Evolutionary conservation across 92 coral and sea anemone species (phyloP), one percentile per base, ranked within the genome.

Genomic region (Zoanthus solanderi): DNA sequence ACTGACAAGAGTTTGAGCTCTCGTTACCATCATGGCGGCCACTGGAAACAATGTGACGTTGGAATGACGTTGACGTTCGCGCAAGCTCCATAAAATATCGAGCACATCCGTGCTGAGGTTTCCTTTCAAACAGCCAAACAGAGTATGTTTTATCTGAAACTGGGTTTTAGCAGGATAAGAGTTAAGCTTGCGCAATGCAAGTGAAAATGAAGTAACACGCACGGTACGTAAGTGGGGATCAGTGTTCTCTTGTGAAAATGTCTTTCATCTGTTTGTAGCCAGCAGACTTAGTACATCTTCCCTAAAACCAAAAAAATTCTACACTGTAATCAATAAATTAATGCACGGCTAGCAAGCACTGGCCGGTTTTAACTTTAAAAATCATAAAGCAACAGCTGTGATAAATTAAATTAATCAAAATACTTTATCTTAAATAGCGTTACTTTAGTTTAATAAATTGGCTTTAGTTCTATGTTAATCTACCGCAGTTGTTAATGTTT

Each of bases 291-390:
- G 75, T 66, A 81, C 60, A 15, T 81, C 85, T 44, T 81, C 85
- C 75, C 85, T 81, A 81, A 7, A 81, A 81, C 42, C 85, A 81
- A 81, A 61, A 81, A 81, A 81, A 81, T 81, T 77, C 75, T 81
- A 65, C 28, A 10, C 73, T 81, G 75, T 81, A 81, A 66, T 81
- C 75, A 81, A 50, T 15, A 66, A 63, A 66, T 66, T 81, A 65
- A 81, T 12, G 37, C 50, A 30, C 54, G 10, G 63, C 30, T 11
- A 18, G 69, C 69, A 16, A 15, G 17, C 6, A 58, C 69, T 5
- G 28, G 31, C 31, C 10, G 18, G 69, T 63, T 17, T 16, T 1
- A 50, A 50, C 3, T 50, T 50, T 50, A 50, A 50, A 50, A 50
- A 50, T 50, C 54, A 2, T 50, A 50, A 50, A 50, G 54, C 54